Conservation (phyloP, 2,797 vertebrate genomes). For the Geotrypetes seraphini region DNA sequence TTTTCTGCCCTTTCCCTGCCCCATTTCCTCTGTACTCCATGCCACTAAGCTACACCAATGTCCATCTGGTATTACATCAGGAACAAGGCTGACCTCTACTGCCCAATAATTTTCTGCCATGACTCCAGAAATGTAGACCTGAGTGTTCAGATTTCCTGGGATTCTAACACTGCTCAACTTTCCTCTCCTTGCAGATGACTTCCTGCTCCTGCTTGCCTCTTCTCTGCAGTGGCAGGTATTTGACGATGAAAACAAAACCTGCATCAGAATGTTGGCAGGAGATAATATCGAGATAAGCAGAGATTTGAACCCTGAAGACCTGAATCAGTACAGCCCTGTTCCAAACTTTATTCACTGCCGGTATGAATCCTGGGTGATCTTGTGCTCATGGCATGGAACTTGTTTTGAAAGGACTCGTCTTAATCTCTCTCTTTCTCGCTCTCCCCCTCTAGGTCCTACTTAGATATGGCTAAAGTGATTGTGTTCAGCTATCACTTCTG, state of each 20-base stretch:
- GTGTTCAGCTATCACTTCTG: conserved; percentile 68
- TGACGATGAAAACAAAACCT: conserved; percentile 53
- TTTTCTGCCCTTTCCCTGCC: no score
- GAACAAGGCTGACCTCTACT: no score
- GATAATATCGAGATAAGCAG: conserved; percentile 57
- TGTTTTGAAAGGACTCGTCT: neutral
- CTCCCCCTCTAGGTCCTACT: conserved; percentile 51
- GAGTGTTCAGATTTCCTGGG: no score
- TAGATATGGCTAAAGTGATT: conserved; percentile 64
- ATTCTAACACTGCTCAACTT: no score
- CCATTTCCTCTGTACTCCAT: no score
- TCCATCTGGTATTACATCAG: no score
- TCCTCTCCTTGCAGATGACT: conserved; percentile 43
- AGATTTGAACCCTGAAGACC: conserved; percentile 45
- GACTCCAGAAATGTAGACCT: no score
- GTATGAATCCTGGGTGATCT: conserved; percentile 10
- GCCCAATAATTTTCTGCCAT: no score
- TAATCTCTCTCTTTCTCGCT: neutral
- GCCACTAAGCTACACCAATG: no score
- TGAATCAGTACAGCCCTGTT: conserved; percentile 50
- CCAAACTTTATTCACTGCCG: conserved; percentile 55
- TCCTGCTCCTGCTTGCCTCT: conserved; percentile 58
- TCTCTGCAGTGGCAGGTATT: conserved; percentile 69
- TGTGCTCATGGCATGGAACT: neutral
- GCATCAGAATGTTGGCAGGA: conserved; percentile 44